Evolutionary conservation across 1,140 invertebrate genomes (phyloP).

Genomic region (Drosophila willistoni): DNA sequence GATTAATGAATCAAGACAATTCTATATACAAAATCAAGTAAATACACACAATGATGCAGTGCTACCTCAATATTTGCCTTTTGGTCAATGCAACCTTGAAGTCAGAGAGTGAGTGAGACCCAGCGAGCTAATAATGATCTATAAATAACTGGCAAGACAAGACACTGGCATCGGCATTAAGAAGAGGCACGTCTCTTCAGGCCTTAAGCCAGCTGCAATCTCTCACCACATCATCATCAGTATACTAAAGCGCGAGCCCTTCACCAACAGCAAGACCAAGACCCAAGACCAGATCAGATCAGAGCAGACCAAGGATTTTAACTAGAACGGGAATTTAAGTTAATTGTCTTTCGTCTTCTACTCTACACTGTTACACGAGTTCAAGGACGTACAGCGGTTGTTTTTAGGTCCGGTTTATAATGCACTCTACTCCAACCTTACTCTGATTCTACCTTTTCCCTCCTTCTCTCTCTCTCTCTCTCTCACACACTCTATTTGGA

Average conservation of each 20-base stretch:
- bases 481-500: background rate
- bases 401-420: conserved; percentile 62
- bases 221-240: conserved; percentile 16
- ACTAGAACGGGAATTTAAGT: conserved; percentile 74
- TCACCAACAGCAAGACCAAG: conserved; percentile 42
- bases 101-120: conserved; percentile 48
- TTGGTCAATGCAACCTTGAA: conserved; percentile 55
- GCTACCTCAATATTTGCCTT: conserved; percentile 40
- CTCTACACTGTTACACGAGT: conserved; percentile 33
- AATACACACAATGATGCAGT: conserved; percentile 14
- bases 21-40: conserved; percentile 13
- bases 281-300: conserved; percentile 29
- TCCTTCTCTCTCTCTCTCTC: background rate
- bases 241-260: conserved; percentile 36
- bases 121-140: conserved; percentile 70
- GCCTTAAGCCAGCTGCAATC: conserved; percentile 58
- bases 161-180: conserved; percentile 37
- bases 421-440: background rate
- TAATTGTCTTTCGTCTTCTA: conserved; percentile 39
- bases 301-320: conserved; percentile 51
- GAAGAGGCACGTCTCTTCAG: conserved; percentile 54
- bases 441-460: background rate
- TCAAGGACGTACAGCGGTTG: conserved; percentile 78
- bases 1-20: conserved; percentile 21
- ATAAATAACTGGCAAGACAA: conserved; percentile 61